phyloP scores from a whole-genome alignment of 2,113 vertebrate genomes.

The Panthera leo region DNA sequence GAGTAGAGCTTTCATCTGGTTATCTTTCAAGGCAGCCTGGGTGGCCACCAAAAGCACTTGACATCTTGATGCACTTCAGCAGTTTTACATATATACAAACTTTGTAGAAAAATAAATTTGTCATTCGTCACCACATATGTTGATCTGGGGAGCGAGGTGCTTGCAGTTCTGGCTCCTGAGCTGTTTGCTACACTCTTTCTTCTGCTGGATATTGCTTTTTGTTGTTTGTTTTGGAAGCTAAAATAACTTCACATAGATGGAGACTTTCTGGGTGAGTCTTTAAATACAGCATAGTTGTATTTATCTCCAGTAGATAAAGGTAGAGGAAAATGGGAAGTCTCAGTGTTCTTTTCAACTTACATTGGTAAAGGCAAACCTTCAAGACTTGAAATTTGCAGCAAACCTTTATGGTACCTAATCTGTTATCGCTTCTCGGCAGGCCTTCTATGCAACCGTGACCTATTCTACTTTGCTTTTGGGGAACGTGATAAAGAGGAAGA shows the following conservation, averaged over 20 bases:
- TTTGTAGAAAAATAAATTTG: slow-evolving; percentile 99
- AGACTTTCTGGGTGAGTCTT: neutral
- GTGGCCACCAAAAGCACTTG: slow-evolving; percentile 99
- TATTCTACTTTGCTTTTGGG: slow-evolving; percentile 86
- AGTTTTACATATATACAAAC: slow-evolving; percentile 99
- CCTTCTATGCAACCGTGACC: slow-evolving; percentile 85
- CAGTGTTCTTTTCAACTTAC: slow-evolving; percentile 53
- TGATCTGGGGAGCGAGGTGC: slow-evolving; percentile 90
- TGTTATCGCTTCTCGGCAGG: slow-evolving; percentile 87
- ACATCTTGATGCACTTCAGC: slow-evolving; percentile 99
- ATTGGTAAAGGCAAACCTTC: slow-evolving; percentile 63
- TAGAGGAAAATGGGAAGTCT: slow-evolving; percentile 57
- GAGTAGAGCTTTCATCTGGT: slow-evolving; percentile 98
- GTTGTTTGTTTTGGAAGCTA: slow-evolving; percentile 41
- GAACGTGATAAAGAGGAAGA: slow-evolving; percentile 90
- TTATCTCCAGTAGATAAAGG: slow-evolving; percentile 48
- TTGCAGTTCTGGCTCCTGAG: slow-evolving; percentile 87
- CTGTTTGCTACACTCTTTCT: slow-evolving; percentile 79
- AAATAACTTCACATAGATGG: slow-evolving; percentile 56
- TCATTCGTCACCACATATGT: slow-evolving; percentile 99
- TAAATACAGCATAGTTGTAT: neutral
- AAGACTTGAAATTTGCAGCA: slow-evolving; percentile 72
- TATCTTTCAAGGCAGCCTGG: slow-evolving; percentile 99
- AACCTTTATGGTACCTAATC: slow-evolving; percentile 88
- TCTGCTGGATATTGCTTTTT: slow-evolving; percentile 27